Evolutionary conservation across 2,888 invertebrate species (phyloP).

Genomic region (Tenthredo notha): DNA sequence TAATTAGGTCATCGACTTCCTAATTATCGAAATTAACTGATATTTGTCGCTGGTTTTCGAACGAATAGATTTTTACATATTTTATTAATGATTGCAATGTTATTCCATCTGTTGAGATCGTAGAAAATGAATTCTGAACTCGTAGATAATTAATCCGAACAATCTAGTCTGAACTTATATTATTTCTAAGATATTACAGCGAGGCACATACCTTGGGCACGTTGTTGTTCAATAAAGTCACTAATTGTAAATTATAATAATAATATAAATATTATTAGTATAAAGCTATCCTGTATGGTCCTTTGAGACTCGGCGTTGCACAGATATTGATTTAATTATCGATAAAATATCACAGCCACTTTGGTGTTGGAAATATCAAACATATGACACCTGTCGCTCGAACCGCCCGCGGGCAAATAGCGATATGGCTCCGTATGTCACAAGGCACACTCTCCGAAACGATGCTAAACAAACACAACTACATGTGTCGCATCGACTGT

Average conservation of each 20-base stretch:
- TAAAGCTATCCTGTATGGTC: not conserved
- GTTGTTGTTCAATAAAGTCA: not conserved
- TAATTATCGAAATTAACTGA: not conserved
- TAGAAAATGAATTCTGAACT: not conserved
- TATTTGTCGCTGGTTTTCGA: not conserved
- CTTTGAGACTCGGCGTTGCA: not conserved
- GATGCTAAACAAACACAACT: not conserved
- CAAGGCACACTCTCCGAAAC: not conserved
- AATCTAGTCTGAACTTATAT: not conserved
- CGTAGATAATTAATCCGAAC: not conserved
- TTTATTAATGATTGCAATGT: not conserved
- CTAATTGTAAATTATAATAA: not conserved
- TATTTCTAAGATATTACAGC: not conserved
- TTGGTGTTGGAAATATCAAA: not conserved
- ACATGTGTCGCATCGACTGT: not conserved
- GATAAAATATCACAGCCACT: conserved; percentile 8
- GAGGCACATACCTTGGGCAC: not conserved
- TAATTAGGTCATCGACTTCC: not conserved
- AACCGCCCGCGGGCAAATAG: conserved; percentile 22
- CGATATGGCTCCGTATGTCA: not conserved
- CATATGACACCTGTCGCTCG: conserved; percentile 34
- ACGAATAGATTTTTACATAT: not conserved
- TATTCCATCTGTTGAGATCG: not conserved
- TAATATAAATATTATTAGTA: not conserved
- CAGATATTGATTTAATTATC: not conserved